phyloP scores from a whole-genome alignment of 2,888 invertebrate genomes.

The Himalopsyche anomala region DNA sequence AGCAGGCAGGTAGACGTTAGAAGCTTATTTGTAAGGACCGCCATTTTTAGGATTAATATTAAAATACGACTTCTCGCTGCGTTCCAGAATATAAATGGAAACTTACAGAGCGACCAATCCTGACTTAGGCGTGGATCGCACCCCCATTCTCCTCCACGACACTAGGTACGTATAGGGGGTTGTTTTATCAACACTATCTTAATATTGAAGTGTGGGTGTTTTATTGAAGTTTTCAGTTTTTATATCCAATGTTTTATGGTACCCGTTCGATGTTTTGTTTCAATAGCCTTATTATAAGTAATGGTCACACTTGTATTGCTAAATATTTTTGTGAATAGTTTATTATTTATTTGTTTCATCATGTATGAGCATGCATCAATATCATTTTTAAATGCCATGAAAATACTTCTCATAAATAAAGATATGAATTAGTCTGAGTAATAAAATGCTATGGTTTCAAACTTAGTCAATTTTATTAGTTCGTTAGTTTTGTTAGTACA shows the following conservation, averaged over 20 bases:
- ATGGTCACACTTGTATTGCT: no score
- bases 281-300: no score
- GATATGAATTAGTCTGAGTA: no score
- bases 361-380: no score
- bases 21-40: slow-evolving; percentile 49
- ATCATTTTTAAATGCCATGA: no score
- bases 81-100: slow-evolving; percentile 65
- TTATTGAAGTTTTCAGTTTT: slow-evolving; percentile 34
- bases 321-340: no score
- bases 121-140: slow-evolving; percentile 37
- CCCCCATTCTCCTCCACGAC: not conserved
- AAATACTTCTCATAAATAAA: no score
- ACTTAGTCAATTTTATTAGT: no score
- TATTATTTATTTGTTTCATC: no score
- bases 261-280: not conserved
- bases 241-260: not conserved
- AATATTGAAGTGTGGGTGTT: not conserved
- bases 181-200: slow-evolving; percentile 36
- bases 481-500: no score
- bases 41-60: slow-evolving; percentile 66
- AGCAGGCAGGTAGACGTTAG: slow-evolving; percentile 32
- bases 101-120: slow-evolving; percentile 58
- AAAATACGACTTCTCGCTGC: slow-evolving; percentile 65
- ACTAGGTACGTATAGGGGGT: no score
- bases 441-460: no score